phyloP scores from a whole-genome alignment of 2,797 vertebrate species.

The Eleutherodactylus coqui region DNA sequence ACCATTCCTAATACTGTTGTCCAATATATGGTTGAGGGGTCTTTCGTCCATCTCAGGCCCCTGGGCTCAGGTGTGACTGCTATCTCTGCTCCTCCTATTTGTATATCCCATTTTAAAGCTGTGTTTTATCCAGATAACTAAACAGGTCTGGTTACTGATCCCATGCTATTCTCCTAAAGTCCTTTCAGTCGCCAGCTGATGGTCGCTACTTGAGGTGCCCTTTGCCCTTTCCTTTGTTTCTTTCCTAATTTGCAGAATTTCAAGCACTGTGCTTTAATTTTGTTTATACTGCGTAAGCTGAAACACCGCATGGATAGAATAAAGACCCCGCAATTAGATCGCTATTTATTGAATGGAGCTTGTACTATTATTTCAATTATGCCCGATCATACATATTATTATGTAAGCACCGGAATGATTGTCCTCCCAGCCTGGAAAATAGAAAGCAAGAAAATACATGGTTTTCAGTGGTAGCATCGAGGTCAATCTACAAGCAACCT shows the following conservation, averaged over 20 bases:
- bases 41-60: too few species aligned
- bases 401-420: not conserved
- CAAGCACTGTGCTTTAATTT: not conserved
- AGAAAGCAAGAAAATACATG: not conserved
- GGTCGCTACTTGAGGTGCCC: not conserved
- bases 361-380: constrained; percentile 9
- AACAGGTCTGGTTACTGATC: not conserved
- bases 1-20: too few species aligned
- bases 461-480: not conserved
- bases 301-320: not conserved
- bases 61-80: too few species aligned
- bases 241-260: not conserved
- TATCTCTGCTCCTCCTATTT: not conserved
- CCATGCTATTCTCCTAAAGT: not conserved
- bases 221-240: not conserved
- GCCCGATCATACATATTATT: not conserved
- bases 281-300: not conserved
- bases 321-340: not conserved
- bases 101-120: not conserved
- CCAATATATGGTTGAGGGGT: too few species aligned
- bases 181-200: too few species aligned
- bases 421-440: not conserved
- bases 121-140: not conserved
- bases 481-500: not conserved
- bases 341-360: not conserved